Evolutionary conservation across 2,113 vertebrate genomes (phyloP), one percentile per base, ranked within the genome.

Genomic region (Grantiella picta): DNA sequence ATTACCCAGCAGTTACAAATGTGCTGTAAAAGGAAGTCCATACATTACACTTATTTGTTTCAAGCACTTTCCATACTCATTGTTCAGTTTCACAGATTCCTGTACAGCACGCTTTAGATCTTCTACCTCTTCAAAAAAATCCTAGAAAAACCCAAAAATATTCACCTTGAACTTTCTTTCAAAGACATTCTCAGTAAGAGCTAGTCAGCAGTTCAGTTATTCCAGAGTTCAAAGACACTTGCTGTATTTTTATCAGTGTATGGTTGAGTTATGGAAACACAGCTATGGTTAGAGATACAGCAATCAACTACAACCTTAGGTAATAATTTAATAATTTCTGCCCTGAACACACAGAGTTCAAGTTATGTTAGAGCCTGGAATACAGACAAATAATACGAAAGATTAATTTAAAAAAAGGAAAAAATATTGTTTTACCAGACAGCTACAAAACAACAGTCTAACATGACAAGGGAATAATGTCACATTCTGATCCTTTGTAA

Each of bases 51-150:
- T 93, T 52, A 97, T 90, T 92, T 94, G 90, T 77, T 97, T 96
- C 82, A 97, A 83, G 86, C 94, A 97, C n/a, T 94, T 97, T 61
- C 97, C 97, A 64, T 97, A 97, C 23, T 97, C 72, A 85, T 96
- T 89, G 50, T 97, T 97, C 79, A 97, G 92, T 76, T 96, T 95
- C 85, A 96, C 12, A 20, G 96, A 96, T 69, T 96, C 95, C 92
- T 97, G 97, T 17, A 97, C 82, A n/a, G 97, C 97, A 18, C 1
- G 92, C 94, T 97, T 97, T 90, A 97, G 89, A 92, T 97, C 97
- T 95, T 97, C 96, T 78, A 97, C 40, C 91, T 97, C 97, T 83
- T 97, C 96, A 86, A 97, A 97, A 95, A 97, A 97, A 25, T 90
- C 97, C 97, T 97, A 92, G 92, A 92, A 81, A 94, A 92, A 89